phyloP scores from a whole-genome alignment of 2,113 vertebrate genomes.

The Steatornis caripensis region DNA sequence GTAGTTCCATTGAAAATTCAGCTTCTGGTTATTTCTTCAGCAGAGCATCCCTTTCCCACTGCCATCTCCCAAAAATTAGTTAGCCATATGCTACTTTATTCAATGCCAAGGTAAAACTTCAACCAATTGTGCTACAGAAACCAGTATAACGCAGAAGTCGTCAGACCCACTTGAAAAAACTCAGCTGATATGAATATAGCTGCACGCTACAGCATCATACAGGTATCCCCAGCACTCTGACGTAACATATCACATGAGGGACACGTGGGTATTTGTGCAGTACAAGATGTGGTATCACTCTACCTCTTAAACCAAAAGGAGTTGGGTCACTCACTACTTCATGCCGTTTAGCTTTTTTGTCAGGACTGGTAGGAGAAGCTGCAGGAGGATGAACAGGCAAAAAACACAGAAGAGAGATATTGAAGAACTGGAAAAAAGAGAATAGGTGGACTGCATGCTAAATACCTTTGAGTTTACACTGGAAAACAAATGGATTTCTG shows the following conservation, averaged over 20 bases:
- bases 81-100: not conserved
- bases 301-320: slow-evolving; percentile 95
- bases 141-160: not conserved
- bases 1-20: not conserved
- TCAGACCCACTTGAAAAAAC: not conserved
- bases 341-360: slow-evolving; percentile 94
- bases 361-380: slow-evolving; percentile 92
- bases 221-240: not conserved
- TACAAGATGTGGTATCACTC: slow-evolving; percentile 43
- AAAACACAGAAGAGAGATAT: slow-evolving; percentile 57
- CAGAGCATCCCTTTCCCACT: not conserved
- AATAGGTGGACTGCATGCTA: slow-evolving; percentile 28
- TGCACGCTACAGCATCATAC: not conserved
- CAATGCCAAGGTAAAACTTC: not conserved
- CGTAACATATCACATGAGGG: not conserved
- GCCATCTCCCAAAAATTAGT: not conserved
- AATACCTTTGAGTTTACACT: slow-evolving; percentile 59
- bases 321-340: slow-evolving; percentile 96
- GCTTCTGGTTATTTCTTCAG: not conserved
- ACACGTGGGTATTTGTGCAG: not conserved
- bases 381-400: slow-evolving; percentile 65
- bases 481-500: slow-evolving; percentile 17
- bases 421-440: slow-evolving; percentile 44
- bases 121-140: not conserved
- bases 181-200: not conserved